Evolutionary conservation across 2,113 vertebrate species (phyloP).

Genomic region (Albula glossodonta): DNA sequence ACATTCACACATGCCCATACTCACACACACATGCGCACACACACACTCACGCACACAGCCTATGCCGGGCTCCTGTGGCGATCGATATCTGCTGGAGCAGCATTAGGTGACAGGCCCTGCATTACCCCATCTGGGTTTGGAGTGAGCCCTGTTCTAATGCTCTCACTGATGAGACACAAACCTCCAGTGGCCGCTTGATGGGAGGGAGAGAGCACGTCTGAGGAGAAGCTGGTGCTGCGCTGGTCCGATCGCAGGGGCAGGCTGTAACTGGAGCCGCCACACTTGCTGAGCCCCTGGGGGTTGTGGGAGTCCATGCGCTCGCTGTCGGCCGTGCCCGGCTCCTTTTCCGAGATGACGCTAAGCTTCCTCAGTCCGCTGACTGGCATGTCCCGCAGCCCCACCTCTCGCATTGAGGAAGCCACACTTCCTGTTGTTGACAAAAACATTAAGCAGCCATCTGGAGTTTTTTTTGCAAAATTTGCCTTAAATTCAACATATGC

Average conservation of each 20-base stretch:
- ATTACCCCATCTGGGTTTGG: not conserved
- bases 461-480: too few relatives aligned
- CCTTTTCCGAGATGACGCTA: constrained; percentile 35
- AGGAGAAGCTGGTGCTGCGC: constrained; percentile 51
- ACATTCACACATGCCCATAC: not conserved
- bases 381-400: constrained; percentile 39
- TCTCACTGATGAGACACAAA: constrained; percentile 45
- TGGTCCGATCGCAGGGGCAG: constrained; percentile 54
- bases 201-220: constrained; percentile 52
- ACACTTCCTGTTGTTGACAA: constrained; percentile 9
- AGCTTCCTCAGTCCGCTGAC: constrained; percentile 35
- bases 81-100: not conserved
- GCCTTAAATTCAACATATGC: too few relatives aligned
- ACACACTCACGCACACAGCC: not conserved
- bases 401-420: constrained; percentile 34
- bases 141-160: not conserved
- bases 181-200: constrained; percentile 58
- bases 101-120: not conserved
- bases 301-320: constrained; percentile 21
- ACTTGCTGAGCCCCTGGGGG: constrained; percentile 16
- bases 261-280: constrained; percentile 31
- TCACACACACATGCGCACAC: not conserved
- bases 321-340: constrained; percentile 29
- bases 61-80: not conserved
- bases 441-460: not conserved